Conservation (phyloP, 2,113 vertebrate genomes). For the Myocastor coypus region DNA sequence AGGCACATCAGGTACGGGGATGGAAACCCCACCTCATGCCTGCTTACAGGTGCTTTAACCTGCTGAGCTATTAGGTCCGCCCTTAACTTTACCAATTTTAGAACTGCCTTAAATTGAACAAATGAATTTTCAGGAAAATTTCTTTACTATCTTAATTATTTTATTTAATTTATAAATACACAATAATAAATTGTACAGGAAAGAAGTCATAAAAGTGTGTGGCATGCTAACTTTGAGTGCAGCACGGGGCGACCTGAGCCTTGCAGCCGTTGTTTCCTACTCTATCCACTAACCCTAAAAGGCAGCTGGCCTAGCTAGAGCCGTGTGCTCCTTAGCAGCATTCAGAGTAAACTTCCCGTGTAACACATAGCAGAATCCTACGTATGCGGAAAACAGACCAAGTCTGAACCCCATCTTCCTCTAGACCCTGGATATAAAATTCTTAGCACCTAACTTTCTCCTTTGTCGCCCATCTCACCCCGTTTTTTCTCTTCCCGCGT, state of each 20-base stretch:
- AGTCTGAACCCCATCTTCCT: background rate
- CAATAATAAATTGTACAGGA: background rate
- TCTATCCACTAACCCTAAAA: background rate
- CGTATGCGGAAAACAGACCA: background rate
- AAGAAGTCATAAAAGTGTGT: background rate
- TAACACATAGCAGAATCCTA: background rate
- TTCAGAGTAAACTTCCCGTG: background rate
- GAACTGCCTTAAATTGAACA: background rate
- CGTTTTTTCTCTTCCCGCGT: background rate
- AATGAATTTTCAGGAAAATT: conserved; percentile 35
- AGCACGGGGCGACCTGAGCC: too few relatives aligned
- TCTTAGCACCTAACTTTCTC: background rate
- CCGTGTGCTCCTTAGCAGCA: background rate
- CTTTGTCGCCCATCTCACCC: rapidly evolving
- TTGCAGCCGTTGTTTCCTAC: background rate
- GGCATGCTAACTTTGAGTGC: background rate
- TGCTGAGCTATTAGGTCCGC: too few relatives aligned
- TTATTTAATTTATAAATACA: background rate
- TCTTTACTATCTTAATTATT: background rate
- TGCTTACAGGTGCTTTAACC: too few relatives aligned
- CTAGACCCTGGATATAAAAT: background rate
- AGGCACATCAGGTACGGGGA: too few relatives aligned
- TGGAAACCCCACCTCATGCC: too few relatives aligned
- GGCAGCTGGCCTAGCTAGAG: background rate
- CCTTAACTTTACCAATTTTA: conserved; percentile 13